phyloP scores from a whole-genome alignment of 2,888 invertebrate species.

The Zaprionus obscuricornis region DNA sequence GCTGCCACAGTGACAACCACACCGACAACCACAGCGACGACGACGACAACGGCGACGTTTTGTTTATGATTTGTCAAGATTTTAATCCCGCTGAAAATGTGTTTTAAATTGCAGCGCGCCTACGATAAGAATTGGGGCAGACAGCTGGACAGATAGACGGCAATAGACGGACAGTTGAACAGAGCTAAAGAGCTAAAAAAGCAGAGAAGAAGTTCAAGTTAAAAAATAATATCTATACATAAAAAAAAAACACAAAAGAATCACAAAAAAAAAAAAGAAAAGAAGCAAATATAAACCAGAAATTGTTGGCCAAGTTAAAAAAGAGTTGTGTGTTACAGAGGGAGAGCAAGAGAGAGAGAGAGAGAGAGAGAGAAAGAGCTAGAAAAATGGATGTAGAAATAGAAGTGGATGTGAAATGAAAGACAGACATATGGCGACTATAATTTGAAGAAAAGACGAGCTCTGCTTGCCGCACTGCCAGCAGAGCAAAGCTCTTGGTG shows the following conservation, averaged over 20 bases:
- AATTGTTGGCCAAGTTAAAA: conserved; percentile 26
- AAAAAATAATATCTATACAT: no score
- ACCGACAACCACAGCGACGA: not conserved
- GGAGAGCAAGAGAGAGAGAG: not conserved
- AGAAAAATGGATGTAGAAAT: not conserved
- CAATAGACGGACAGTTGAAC: no score
- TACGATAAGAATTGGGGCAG: conserved; percentile 44
- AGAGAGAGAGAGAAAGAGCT: not conserved
- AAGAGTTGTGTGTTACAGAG: conserved; percentile 28
- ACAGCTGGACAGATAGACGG: not conserved
- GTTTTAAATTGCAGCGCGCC: conserved; percentile 67
- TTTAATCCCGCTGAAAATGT: conserved; percentile 64
- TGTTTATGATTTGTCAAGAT: conserved; percentile 78
- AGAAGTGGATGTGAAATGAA: not conserved
- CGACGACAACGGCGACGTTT: conserved; percentile 45
- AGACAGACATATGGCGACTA: conserved; percentile 45
- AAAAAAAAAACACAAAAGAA: no score
- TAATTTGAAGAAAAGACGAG: conserved; percentile 50
- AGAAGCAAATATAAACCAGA: conserved; percentile 4
- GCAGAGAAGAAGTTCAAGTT: not conserved
- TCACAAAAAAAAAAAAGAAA: conserved; percentile 1
- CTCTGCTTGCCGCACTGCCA: not conserved
- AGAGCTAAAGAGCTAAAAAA: not conserved
- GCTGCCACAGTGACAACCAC: conserved; percentile 36
- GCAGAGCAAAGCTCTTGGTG: no score